Base-by-base conservation (phyloP, 2,113 vertebrate genomes). In the Pao palembangensis region DNA sequence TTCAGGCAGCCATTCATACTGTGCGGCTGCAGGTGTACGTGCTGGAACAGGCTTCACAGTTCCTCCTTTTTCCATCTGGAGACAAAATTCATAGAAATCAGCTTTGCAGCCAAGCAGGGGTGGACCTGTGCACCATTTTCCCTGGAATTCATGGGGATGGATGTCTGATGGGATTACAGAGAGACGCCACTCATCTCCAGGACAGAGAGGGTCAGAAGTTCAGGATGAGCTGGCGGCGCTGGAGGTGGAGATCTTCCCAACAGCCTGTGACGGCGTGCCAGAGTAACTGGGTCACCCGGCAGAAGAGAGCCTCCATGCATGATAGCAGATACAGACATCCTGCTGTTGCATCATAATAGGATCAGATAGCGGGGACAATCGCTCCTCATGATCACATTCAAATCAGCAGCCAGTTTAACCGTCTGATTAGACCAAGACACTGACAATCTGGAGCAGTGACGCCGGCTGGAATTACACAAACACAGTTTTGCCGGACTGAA, bases 1-100 rank as follows among this genome's bases (percentile, higher is more conserved):
- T 82, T 90, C 86, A 89, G 91, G 88, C 86, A 84, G 70, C 88
- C 86, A 84, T 80, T 77, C 91, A 83, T 86, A 91, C 88, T 88
- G 69, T 81, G 87, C 87, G 8, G 34, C 88, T 79, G 76, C 85
- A 79, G 80, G 66, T 70, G 82, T 89, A 80, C 81, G 53, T 82
- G n/a, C 3, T 82, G 84, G 90, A 82, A 90, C 78, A 84, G 91
- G 82, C 78, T 88, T 87, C 64, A 61, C 73, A 74, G 54, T 44
- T 64, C 28, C 51, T 38, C 47, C 34, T 23, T 23, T 23, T 34
- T 55, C 43, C 20, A 8, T 42, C 43, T 50, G 21, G 55, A 55
- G 60, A 65, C 7, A 47, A 56, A 67, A 61, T 51, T 80, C 42
- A 44, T 55, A 56, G 5, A 51, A 56, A 48, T 38, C 19, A 51